Conservation (phyloP, 2,113 vertebrate species). For the Chaetodon trifascialis region DNA sequence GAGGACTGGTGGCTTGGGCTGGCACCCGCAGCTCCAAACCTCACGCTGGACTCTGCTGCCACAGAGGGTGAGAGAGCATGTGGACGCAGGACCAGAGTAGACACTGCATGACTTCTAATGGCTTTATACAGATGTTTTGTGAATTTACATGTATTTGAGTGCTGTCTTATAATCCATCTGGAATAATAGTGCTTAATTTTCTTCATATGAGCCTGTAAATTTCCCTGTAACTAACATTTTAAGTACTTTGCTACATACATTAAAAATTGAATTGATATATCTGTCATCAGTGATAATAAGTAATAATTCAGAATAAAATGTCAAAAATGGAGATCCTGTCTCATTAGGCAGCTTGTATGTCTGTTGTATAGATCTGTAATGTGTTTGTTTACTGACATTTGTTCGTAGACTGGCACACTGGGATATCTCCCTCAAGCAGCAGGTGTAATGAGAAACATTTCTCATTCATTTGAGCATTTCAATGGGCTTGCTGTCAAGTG, state of each 20-base stretch:
- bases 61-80: slow-evolving; percentile 75
- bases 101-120: neutral
- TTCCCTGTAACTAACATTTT: neutral
- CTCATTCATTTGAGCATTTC: slow-evolving; percentile 43
- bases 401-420: slow-evolving; percentile 15
- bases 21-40: slow-evolving; percentile 82
- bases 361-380: slow-evolving; percentile 7
- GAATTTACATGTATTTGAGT: neutral
- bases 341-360: slow-evolving; percentile 17
- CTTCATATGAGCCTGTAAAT: neutral
- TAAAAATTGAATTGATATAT: neutral
- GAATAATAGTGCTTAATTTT: neutral
- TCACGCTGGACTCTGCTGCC: slow-evolving; percentile 78
- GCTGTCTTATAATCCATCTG: neutral
- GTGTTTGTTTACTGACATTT: slow-evolving; percentile 42
- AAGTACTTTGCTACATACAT: neutral
- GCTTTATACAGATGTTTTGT: neutral
- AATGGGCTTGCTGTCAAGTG: slow-evolving; percentile 39
- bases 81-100: neutral
- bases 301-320: neutral
- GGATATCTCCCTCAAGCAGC: slow-evolving; percentile 68
- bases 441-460: slow-evolving; percentile 48
- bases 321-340: slow-evolving; percentile 11
- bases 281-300: neutral
- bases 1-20: slow-evolving; percentile 95